Conservation (phyloP, 1,140 invertebrate species). For the Ptiloglossa arizonensis region DNA sequence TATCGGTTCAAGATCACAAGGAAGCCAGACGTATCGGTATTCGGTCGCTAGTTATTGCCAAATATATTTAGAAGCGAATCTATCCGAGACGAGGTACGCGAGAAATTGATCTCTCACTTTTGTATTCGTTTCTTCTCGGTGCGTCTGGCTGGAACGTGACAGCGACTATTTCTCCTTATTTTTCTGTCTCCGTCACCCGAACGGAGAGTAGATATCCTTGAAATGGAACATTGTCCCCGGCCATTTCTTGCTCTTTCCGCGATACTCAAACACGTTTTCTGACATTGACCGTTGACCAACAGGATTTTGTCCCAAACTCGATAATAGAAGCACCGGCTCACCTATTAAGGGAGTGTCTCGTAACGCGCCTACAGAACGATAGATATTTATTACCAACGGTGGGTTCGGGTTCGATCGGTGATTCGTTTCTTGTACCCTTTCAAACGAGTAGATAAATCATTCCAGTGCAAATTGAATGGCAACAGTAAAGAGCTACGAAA, state of each 20-base stretch:
- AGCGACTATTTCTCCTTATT: slow-evolving; percentile 9
- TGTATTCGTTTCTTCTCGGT: neutral
- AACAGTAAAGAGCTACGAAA: too few species aligned
- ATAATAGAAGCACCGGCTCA: neutral
- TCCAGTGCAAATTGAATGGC: too few species aligned
- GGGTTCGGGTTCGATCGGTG: neutral
- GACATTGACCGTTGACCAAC: slow-evolving; percentile 62
- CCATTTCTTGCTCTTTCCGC: slow-evolving; percentile 55
- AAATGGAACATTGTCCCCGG: slow-evolving; percentile 71
- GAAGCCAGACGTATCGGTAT: too few species aligned
- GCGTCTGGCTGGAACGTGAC: neutral
- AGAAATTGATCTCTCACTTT: neutral
- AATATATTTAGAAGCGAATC: too few species aligned
- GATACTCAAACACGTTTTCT: slow-evolving; percentile 46
- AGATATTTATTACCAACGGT: neutral
- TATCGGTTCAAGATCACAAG: too few species aligned
- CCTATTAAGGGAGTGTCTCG: neutral
- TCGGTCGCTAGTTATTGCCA: too few species aligned
- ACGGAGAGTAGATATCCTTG: slow-evolving; percentile 71
- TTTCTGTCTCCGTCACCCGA: slow-evolving; percentile 4
- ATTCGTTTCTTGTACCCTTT: too few species aligned
- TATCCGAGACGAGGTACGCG: too few species aligned
- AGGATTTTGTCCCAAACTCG: slow-evolving; percentile 2
- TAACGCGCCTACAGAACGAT: neutral
- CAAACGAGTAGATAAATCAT: too few species aligned